Evolutionary conservation across 1,140 invertebrate species (phyloP), one percentile per base, ranked within the genome.

Genomic region (Drosophila pseudoobscura): DNA sequence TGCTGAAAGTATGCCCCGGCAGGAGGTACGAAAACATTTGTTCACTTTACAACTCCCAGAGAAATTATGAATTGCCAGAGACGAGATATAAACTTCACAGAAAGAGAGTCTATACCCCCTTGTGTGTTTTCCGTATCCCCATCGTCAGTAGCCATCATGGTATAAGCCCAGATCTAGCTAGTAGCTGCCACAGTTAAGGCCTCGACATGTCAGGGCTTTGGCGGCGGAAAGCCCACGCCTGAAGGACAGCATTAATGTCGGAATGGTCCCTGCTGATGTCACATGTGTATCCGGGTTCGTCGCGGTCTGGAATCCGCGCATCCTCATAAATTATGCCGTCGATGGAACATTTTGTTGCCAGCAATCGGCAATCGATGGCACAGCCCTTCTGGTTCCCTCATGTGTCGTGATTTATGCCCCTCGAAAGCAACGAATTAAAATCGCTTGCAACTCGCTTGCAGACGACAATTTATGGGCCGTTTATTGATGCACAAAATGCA

Each of bases 391-490:
- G 31, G 31, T 3, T 35, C 75, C 56, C 56, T 59, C 75, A 60
- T 26, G 46, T 59, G 57, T 46, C 62, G 66, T 87, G 82, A 87
- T 87, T 87, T 82, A 87, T 87, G 65, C 53, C 29, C 74, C 44
- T 52, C 65, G 66, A 88, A 74, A 68, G 78, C 69, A 78, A 54
- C 78, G 74, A 78, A 80, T 87, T 82, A 80, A 87, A 85, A 85
- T 75, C 65, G 69, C 61, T 66, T 71, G 66, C 75, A 75, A 44
- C 17, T 17, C 17, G 17, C 17, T 1, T 1, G 3, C 56, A 77
- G 75, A 68, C 55, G 52, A 55, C 74, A 75, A 75, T 87, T 87
- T 87, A 87, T 87, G 62, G 74, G 70, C 70, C 66, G 66, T 88
- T 87, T 88, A 87, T 82, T 65, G 59, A 60, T 43, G 60, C 61